Evolutionary conservation across 2,888 invertebrate species (phyloP), one percentile per base, ranked within the genome.

Genomic region (Caenorhabditis wallacei): DNA sequence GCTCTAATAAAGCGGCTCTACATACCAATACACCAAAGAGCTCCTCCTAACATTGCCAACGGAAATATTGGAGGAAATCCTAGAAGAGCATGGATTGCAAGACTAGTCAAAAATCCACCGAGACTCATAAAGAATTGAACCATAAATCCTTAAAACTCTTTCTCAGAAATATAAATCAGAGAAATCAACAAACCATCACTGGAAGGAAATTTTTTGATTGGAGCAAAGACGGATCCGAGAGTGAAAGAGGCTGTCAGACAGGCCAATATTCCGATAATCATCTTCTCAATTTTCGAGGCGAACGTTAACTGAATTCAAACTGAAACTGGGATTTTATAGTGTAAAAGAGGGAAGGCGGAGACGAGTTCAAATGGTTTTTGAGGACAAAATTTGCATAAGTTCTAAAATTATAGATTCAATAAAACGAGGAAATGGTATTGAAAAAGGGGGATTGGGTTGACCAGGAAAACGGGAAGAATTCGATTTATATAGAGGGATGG

Each of bases 201-300:
- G 11, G 88, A 75, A 5, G 86, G 84, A 18, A 91, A 93, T 64
- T 92, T 92, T 81, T 93, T 93, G 26, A 93, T 92, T 4, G 93
- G 93, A 20, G 93, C 92, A 87, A 93, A 93, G 83, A 93, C 93
- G 57, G 92, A 92, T 20, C 93, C 93, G 86, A 92, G 93, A 66
- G 92, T 88, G 1, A 93, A 18, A 13, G 92, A 90, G 22, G 93
- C 92, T 3, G 93, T 85, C 1, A 88, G 76, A n/a, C 92, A 92
- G 16, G 91, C 88, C n/a, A 92, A 86, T 76, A 91, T 92, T 30
- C 93, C 93, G 30, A 76, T 63, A 43, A 84, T 51, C 83, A 80
- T 83, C 24, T 35, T 46, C n/a, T 26, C 11, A 2, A 1, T 10
- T 56, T 1, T 18, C 1, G 2, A 2, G n/a, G 8, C 7, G 13